Conservation (phyloP, 2,888 invertebrate genomes). For the Carpatolechia fugitivella region DNA sequence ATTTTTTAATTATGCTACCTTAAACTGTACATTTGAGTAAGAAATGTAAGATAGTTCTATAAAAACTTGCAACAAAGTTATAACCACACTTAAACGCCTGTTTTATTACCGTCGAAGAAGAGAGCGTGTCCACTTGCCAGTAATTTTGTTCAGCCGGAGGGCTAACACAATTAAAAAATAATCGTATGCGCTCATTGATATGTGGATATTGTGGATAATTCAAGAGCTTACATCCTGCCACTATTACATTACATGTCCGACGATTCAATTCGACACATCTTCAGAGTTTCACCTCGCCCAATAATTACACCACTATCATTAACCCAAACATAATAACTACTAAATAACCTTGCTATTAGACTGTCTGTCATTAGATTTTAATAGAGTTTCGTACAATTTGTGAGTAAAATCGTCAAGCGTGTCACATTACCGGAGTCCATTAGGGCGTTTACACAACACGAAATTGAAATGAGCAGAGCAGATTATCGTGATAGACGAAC, state of each 20-base stretch:
- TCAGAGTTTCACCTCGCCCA: constrained; percentile 75
- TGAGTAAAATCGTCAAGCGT: constrained; percentile 80
- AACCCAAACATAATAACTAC: constrained; percentile 75
- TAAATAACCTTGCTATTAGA: constrained; percentile 77
- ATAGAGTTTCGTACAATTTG: constrained; percentile 80
- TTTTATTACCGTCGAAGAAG: not conserved
- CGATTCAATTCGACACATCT: constrained; percentile 77
- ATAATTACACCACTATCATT: constrained; percentile 74
- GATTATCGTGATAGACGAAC: constrained; percentile 78
- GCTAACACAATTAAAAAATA: constrained; percentile 61
- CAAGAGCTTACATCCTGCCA: constrained; percentile 45
- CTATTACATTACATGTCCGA: constrained; percentile 45
- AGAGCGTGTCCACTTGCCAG: constrained; percentile 23
- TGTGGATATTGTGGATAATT: constrained; percentile 27
- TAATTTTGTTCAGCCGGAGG: constrained; percentile 41
- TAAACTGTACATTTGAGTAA: too few species aligned
- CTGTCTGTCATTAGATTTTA: constrained; percentile 76
- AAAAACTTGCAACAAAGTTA: not conserved
- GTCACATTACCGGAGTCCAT: constrained; percentile 77
- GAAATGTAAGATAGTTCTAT: not conserved
- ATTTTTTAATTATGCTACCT: too few species aligned
- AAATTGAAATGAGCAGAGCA: constrained; percentile 77
- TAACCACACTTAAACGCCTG: not conserved
- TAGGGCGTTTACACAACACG: constrained; percentile 78
- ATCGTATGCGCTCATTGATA: constrained; percentile 60